Percentiles rank a stretch among this genome's conserved stretches.
Conservation (phyloP, 2,797 vertebrate genomes). For the Morus bassanus region DNA sequence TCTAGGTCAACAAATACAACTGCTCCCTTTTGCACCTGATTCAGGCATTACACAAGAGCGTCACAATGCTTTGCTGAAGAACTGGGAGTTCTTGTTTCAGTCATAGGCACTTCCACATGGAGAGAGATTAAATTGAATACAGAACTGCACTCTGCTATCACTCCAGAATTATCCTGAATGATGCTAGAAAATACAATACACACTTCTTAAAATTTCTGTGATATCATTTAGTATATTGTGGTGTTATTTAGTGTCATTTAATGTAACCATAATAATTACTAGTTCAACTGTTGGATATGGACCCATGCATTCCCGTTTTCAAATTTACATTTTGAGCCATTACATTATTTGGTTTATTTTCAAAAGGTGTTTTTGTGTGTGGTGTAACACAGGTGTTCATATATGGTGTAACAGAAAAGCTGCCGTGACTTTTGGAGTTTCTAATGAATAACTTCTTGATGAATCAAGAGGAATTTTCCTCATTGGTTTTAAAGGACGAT, state of each 20-base stretch:
- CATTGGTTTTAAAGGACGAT: background rate
- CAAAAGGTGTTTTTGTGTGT: background rate
- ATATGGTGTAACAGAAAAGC: no score
- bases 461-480: background rate
- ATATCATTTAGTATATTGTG: background rate
- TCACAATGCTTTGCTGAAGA: background rate
- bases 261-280: background rate
- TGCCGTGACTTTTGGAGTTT: accelerated
- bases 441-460: accelerated
- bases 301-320: background rate
- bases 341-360: background rate
- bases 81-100: background rate
- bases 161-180: background rate
- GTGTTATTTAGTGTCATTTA: background rate
- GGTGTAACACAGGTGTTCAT: accelerated
- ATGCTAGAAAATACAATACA: background rate
- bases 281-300: accelerated
- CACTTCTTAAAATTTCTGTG: background rate
- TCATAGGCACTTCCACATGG: background rate
- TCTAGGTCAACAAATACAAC: background rate
- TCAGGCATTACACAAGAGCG: background rate
- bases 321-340: background rate
- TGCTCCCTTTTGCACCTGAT: background rate
- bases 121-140: background rate
- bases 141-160: background rate